Conservation (phyloP, 1,140 invertebrate genomes). For the Lepidurus couesii region DNA sequence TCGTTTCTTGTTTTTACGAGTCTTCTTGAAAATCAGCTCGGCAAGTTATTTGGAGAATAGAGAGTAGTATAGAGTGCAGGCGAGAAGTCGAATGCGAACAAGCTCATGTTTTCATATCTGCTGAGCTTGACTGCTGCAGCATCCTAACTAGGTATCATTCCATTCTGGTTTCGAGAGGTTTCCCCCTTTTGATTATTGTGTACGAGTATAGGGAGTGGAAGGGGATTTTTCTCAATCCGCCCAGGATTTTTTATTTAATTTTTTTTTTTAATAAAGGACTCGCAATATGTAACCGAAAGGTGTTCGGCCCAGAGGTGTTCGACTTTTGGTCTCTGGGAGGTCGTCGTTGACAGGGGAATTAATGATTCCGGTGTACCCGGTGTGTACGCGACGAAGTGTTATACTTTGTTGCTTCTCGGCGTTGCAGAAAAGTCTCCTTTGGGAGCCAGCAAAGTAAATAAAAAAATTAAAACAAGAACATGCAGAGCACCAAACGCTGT, state of each 20-base stretch:
- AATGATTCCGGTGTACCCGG: not conserved
- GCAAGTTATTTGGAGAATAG: not conserved
- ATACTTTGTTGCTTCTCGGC: too few species aligned
- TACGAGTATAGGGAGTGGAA: not conserved
- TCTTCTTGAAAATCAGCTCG: not conserved
- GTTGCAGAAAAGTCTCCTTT: not conserved
- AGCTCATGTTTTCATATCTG: slow-evolving; percentile 19
- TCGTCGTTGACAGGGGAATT: slow-evolving; percentile 1
- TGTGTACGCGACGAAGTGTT: slow-evolving; percentile 12
- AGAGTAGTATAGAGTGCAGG: not conserved
- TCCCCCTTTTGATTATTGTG: not conserved
- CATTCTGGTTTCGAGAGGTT: not conserved
- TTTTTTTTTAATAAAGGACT: not conserved
- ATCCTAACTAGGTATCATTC: slow-evolving; percentile 14
- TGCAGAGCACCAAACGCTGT: not conserved
- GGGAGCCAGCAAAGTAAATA: not conserved
- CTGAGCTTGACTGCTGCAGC: not conserved
- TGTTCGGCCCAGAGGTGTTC: not conserved
- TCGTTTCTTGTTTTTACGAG: too few species aligned
- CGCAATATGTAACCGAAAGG: not conserved
- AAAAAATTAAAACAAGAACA: too few species aligned
- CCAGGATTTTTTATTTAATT: too few species aligned
- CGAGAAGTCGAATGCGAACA: not conserved
- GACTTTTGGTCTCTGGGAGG: not conserved
- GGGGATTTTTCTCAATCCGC: not conserved